phyloP scores from a whole-genome alignment of 2,888 invertebrate genomes.

The Bembecia ichneumoniformis region DNA sequence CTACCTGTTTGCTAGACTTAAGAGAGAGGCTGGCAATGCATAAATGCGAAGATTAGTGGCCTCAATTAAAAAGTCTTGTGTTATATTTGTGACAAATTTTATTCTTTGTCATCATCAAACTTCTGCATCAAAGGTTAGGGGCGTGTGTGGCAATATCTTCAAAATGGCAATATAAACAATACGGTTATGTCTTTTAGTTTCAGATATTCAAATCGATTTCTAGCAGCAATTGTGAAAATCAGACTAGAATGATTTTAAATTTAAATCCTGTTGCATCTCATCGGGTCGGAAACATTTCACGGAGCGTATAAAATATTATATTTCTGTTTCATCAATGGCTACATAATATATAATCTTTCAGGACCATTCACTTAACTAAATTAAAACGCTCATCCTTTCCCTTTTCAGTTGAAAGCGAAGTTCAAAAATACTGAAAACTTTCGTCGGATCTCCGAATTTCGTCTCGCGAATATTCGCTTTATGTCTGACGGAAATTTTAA shows the following conservation, averaged over 20 bases:
- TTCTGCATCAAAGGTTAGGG: too few relatives aligned
- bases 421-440: constrained; percentile 39
- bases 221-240: too few relatives aligned
- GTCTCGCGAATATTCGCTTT: constrained; percentile 2
- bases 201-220: too few relatives aligned
- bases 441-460: constrained; percentile 4
- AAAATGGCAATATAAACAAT: too few relatives aligned
- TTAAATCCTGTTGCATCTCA: background rate
- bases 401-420: constrained; percentile 24
- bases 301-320: background rate
- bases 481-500: constrained; percentile 7
- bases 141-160: too few relatives aligned
- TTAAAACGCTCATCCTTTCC: constrained; percentile 31
- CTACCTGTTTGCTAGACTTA: too few relatives aligned
- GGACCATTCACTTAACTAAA: constrained; percentile 44
- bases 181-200: too few relatives aligned
- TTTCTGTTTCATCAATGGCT: background rate
- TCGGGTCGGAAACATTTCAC: background rate
- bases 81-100: too few relatives aligned
- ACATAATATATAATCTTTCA: constrained; percentile 28
- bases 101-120: too few relatives aligned
- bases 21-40: too few relatives aligned
- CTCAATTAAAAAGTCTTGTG: too few relatives aligned
- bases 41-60: too few relatives aligned
- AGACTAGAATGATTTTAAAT: background rate